These are phyloP conservation scores for Urocynchramus pylzowi DNA, from an alignment of 2,113 vertebrate species.

Conservation along the genomic window DNA sequence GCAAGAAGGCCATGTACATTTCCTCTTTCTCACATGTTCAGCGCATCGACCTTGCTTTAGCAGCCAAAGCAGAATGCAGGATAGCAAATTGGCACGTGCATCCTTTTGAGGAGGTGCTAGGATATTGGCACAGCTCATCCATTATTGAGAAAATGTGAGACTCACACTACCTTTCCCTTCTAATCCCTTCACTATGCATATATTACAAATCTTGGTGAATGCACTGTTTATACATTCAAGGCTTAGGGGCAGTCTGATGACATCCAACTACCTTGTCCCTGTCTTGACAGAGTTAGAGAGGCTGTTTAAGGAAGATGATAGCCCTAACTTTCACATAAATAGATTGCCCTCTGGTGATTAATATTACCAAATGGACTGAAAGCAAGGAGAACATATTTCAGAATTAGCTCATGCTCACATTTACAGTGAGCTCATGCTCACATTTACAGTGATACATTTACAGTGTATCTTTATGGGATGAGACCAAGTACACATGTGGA, in stretches of 20 bases:
- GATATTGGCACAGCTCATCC: not conserved
- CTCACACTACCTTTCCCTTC: not conserved
- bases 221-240: not conserved
- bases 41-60: not conserved
- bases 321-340: not conserved
- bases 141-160: fast-evolving
- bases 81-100: fast-evolving
- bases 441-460: too few species aligned
- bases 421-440: not conserved
- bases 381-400: not conserved
- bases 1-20: not conserved
- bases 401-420: not conserved
- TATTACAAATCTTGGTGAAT: not conserved
- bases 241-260: not conserved
- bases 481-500: not conserved
- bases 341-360: not conserved
- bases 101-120: not conserved
- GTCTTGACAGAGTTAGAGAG: not conserved
- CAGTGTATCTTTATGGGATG: not conserved
- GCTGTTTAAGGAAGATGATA: not conserved
- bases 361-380: not conserved
- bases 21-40: not conserved
- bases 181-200: not conserved
- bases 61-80: not conserved
- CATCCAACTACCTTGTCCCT: not conserved